Conservation (phyloP, 2,888 invertebrate species). For the Ectropis crepuscularia region DNA sequence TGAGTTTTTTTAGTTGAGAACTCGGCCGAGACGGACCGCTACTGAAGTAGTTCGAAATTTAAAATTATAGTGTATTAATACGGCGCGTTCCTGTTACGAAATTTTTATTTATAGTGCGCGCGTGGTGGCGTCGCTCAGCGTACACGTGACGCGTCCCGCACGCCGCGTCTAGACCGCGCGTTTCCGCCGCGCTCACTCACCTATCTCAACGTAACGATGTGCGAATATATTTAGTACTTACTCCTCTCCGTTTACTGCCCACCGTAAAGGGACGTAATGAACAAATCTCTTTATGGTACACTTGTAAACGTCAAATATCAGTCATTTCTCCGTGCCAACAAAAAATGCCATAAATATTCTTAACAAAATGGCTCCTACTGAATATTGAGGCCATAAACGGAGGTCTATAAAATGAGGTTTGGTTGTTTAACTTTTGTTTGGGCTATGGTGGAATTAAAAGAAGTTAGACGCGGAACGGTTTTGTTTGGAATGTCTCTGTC, state of each 20-base stretch:
- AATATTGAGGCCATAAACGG: slow-evolving; percentile 79
- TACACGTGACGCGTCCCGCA: slow-evolving; percentile 35
- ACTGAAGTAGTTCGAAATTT: slow-evolving; percentile 81
- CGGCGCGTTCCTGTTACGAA: slow-evolving; percentile 66
- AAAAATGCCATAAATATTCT: slow-evolving; percentile 81
- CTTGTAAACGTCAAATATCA: slow-evolving; percentile 81
- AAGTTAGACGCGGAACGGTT: slow-evolving; percentile 68
- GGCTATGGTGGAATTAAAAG: slow-evolving; percentile 71
- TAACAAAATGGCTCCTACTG: slow-evolving; percentile 82
- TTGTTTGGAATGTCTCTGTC: slow-evolving; percentile 66
- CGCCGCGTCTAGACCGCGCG: slow-evolving; percentile 45
- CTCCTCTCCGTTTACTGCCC: slow-evolving; percentile 64
- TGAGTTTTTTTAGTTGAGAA: slow-evolving; percentile 65
- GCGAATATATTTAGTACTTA: slow-evolving; percentile 71
- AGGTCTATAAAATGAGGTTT: slow-evolving; percentile 79
- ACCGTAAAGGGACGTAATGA: slow-evolving; percentile 74
- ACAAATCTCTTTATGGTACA: slow-evolving; percentile 79
- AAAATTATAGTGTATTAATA: slow-evolving; percentile 82
- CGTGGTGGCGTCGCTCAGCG: slow-evolving; percentile 54
- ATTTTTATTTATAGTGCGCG: slow-evolving; percentile 73
- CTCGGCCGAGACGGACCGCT: slow-evolving; percentile 63
- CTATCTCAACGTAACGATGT: slow-evolving; percentile 64
- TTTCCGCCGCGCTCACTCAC: slow-evolving; percentile 56
- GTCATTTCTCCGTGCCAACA: slow-evolving; percentile 71
- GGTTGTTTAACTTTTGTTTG: slow-evolving; percentile 78